These are phyloP conservation scores for Fulmarus glacialis DNA, from an alignment of 2,113 vertebrate species.

Conservation along the genomic window DNA sequence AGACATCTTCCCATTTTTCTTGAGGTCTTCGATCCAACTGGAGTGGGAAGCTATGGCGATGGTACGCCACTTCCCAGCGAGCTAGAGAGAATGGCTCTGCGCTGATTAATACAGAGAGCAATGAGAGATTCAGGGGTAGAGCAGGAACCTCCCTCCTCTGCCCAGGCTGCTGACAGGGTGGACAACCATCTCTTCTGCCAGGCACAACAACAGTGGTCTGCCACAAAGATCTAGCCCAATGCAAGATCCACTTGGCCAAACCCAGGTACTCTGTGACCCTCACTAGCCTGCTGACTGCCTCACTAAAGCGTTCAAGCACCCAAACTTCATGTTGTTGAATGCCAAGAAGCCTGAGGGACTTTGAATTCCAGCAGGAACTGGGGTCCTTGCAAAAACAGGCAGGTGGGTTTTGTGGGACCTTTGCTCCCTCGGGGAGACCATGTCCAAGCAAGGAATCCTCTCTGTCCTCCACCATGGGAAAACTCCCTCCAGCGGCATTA, in stretches of 20 bases:
- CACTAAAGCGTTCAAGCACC: neutral
- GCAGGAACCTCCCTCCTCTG: neutral
- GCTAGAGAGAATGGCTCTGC: neutral
- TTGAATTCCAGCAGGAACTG: neutral
- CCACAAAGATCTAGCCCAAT: neutral
- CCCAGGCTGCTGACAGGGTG: neutral
- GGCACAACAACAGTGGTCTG: neutral
- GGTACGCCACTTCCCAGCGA: neutral
- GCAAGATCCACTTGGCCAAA: neutral
- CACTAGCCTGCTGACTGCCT: neutral
- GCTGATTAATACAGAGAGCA: neutral
- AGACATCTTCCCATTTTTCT: neutral
- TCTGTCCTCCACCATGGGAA: neutral
- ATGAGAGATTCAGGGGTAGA: neutral
- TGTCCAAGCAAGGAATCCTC: neutral
- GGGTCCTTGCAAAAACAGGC: neutral
- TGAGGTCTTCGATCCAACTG: neutral
- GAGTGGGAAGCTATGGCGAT: neutral
- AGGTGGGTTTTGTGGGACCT: neutral
- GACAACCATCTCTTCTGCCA: neutral
- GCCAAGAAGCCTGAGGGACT: neutral
- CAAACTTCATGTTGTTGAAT: fast-evolving
- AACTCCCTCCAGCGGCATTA: neutral
- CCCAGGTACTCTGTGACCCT: neutral
- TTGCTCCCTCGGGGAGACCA: neutral